These are phyloP conservation scores for Tribolium castaneum DNA, from an alignment of 1,140 invertebrate genomes.

Conservation along the genomic window DNA sequence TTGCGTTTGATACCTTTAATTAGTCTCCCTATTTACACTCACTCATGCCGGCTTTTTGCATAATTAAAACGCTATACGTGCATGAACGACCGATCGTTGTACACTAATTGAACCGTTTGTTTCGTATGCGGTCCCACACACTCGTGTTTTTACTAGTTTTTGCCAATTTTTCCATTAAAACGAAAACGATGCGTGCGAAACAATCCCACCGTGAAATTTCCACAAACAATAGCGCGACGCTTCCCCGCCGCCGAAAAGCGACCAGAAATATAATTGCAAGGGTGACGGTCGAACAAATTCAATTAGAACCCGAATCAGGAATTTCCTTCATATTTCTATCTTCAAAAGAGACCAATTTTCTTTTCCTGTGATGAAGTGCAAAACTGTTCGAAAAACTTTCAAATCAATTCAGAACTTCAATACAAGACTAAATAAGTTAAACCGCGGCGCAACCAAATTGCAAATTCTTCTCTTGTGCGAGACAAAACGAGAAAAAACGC, in stretches of 20 bases:
- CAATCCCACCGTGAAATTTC: neutral
- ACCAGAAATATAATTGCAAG: constrained; percentile 9
- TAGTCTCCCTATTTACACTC: constrained; percentile 1
- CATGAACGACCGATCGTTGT: constrained; percentile 14
- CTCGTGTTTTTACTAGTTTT: constrained; percentile 1
- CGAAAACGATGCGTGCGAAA: neutral
- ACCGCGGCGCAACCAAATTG: constrained; percentile 6
- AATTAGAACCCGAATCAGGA: constrained; percentile 8
- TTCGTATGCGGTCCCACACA: neutral
- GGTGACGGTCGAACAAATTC: constrained; percentile 20
- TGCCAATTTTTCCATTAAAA: neutral
- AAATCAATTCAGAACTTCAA: constrained; percentile 20
- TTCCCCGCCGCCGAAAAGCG: neutral
- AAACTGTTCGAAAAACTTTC: constrained; percentile 21
- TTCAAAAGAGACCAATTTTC: neutral
- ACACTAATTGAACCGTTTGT: constrained; percentile 13
- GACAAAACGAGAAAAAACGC: neutral
- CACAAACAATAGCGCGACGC: neutral
- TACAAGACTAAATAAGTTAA: constrained; percentile 31
- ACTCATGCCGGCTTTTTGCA: constrained; percentile 14
- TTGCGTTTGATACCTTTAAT: constrained; percentile 12
- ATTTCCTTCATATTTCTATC: neutral
- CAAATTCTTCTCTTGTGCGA: constrained; percentile 14
- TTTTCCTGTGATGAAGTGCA: neutral
- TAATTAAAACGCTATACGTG: constrained; percentile 8